Base-by-base conservation (phyloP, 2,113 vertebrate genomes). In the Melierax canorus region DNA sequence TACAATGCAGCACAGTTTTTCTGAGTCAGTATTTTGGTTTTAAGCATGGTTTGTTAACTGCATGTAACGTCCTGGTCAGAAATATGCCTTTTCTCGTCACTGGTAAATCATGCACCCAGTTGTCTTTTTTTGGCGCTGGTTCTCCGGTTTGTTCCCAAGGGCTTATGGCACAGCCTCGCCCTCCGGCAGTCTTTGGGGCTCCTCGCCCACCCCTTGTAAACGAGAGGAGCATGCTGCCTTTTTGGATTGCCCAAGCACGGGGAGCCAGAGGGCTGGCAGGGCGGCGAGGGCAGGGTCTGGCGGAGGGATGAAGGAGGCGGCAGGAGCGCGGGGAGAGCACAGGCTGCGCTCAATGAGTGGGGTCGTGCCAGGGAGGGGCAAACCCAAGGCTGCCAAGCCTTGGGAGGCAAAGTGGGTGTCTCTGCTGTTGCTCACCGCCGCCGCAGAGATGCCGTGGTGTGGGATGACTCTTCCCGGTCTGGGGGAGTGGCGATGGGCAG, bases 341-440 rank as follows among this genome's bases (percentile, higher is more conserved):
- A 15, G n/a, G n/a, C 58, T 77, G 74, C 6, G 7, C 74, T 38
- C 3, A 3, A 27, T 5, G 17, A 50, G 46, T 3, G 2, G 29
- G 50, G 48, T 34, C 18, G 14, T 27, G 48, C 46, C 43, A 4
- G 38, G 20, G 48, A 23, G 14, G 36, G 23, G 18, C 24, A 43
- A 53, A 29, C 11, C 11, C 4, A 2, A 10, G 18, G 32, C 62
- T 22, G 34, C 62, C 39, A 11, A 13, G 32, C 26, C 26, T 36
- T 5, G 32, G 34, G 39, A 22, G 77, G 32, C 14, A 23, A 29
- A 11, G 24, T 1, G 51, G 39, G 41, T 8, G 34, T 15, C 63
- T 12, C 34, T 10, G 63, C 78, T 3, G 0, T 3, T 10, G 15
- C 39, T 30, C 7, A 3, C 50, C 10, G 4, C 41, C 1, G 1